Evolutionary conservation across 2,113 vertebrate species (phyloP), one percentile per base, ranked within the genome.

Genomic region (Ascaphus truei): DNA sequence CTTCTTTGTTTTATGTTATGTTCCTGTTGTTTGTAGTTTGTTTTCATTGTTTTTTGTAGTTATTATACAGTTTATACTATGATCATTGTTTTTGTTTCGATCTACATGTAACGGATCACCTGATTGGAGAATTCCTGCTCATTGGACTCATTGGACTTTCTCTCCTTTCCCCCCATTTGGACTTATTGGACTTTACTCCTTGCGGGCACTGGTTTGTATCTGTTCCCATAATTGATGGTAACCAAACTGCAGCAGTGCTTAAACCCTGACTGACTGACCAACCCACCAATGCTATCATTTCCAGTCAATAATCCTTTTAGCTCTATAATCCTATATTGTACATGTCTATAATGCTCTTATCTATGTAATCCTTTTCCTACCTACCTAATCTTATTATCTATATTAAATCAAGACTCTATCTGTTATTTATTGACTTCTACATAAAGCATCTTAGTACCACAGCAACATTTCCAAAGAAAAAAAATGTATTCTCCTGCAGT

Each of bases 301-400:
- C 59, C 66, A 27, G 13, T 29, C 25, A 30, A 51, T 69, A 60
- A 69, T 69, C 66, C 60, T 59, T 69, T 69, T 51, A 51, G 51
- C 56, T 30, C 25, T 26, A 51, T 69, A 69, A 69, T 69, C 66
- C 66, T 52, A 69, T 69, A 69, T 69, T 60, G 66, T 69, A 51
- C 66, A 51, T 51, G 66, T 60, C 15, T 69, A 51, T 69, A 69
- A 69, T 69, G 34, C 56, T 69, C 66, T 69, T 69, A 69, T 69
- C 66, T 69, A 60, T 69, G 36, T 69, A 69, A 69, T 60, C 66
- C 66, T 39, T 60, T 29, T 45, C 56, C 66, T 52, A 22, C 55
- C 56, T 60, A 52, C 43, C 43, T 69, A 69, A 69, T 69, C 66
- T 57, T 60, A 31, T 69, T 69, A 69, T 69, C 66, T 69, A 69